phyloP scores from a whole-genome alignment of 1,140 invertebrate species.

The Linepithema humile region DNA sequence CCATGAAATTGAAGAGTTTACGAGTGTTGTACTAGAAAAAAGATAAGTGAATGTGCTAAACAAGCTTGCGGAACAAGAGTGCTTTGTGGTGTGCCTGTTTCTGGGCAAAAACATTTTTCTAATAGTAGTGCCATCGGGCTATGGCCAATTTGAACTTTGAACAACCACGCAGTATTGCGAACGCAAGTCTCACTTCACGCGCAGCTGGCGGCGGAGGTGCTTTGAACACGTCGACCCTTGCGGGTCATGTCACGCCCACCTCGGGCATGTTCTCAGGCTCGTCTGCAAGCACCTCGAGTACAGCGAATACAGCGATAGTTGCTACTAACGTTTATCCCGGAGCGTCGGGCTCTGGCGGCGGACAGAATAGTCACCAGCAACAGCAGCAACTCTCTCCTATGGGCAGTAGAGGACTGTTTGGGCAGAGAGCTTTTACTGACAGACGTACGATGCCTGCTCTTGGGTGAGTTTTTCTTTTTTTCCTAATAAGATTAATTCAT shows the following conservation, averaged over 20 bases:
- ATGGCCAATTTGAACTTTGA: conserved; percentile 94
- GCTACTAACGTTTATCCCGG: conserved; percentile 81
- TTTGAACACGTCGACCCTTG: conserved; percentile 87
- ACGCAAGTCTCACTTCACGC: conserved; percentile 87
- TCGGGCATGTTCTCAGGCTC: conserved; percentile 87
- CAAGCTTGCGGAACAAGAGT: conserved; percentile 52
- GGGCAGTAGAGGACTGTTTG: conserved; percentile 88
- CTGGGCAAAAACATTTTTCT: conserved; percentile 69
- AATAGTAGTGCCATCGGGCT: conserved; percentile 83
- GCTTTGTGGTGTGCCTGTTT: conserved; percentile 61
- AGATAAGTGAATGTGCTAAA: conserved; percentile 67
- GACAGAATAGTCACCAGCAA: conserved; percentile 82
- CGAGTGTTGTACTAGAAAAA: conserved; percentile 57
- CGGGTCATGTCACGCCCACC: conserved; percentile 90
- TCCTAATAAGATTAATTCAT: neutral
- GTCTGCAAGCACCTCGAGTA: conserved; percentile 81
- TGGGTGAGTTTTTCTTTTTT: conserved; percentile 83
- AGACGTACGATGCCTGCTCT: conserved; percentile 90
- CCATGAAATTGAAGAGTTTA: conserved; percentile 45
- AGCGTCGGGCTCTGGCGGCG: conserved; percentile 71
- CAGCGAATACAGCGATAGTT: conserved; percentile 80
- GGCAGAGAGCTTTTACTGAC: conserved; percentile 91
- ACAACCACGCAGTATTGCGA: conserved; percentile 91
- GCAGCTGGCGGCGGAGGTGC: conserved; percentile 84
- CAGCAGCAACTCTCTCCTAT: conserved; percentile 87